Evolutionary conservation across 1,140 invertebrate species (phyloP), one percentile per base, ranked within the genome.

Genomic region (Calephelis virginiensis): DNA sequence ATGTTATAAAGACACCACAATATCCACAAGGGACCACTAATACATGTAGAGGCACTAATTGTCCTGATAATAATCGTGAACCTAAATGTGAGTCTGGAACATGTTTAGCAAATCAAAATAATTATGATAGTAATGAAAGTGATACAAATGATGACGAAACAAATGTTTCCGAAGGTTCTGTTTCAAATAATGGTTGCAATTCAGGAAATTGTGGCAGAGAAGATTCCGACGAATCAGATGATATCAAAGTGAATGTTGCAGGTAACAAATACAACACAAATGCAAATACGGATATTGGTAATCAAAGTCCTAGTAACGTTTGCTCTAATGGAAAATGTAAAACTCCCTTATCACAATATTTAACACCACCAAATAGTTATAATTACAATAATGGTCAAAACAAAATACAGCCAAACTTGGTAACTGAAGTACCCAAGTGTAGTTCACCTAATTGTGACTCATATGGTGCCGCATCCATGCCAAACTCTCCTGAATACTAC

Each of bases 241-340:
- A 83, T 69, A 76, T 76, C 66, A 62, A 69, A 67, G 72, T 78
- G 48, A 75, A 72, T 56, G 45, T 65, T 48, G 53, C 60, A 53
- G 66, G 65, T 10, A 71, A 48, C 68, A 64, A 53, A 17, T 61
- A 63, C 43, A 61, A 63, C 8, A 11, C 45, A 6, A 56, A 12
- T 46, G 14, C n/a, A 63, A 63, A 70, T 56, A 28, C 38, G 56
- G n/a, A 48, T 60, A 8, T 8, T 49, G 12, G 53, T 43, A 56
- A 12, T 11, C 14, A 17, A 50, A 50, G 40, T 40, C 8, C n/a
- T 40, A 53, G 48, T 13, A 28, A 47, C 45, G 60, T 56, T 45
- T 80, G 77, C 61, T 65, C 64, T 60, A 53, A 70, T 61, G 74
- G 76, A 8, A 76, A 74, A 61, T 80, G 78, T 65, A 69, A 56